A percentile compares a stretch with the other conserved stretches of the same genome.
phyloP scores from a whole-genome alignment of 2,888 invertebrate genomes.

The Melieria omissa region DNA sequence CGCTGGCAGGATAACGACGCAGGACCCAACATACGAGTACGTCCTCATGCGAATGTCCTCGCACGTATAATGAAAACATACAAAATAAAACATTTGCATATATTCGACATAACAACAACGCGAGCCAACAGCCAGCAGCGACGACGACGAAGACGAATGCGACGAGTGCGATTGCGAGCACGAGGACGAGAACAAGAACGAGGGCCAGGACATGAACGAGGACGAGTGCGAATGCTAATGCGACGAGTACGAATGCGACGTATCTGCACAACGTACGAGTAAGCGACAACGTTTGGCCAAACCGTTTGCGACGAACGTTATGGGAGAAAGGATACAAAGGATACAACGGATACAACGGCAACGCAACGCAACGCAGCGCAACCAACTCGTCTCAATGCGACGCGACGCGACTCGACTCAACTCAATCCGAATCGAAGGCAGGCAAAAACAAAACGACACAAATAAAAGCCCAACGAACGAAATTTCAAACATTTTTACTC shows the following conservation, averaged over 20 bases:
- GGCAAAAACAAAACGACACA: no score
- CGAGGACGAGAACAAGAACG: no score
- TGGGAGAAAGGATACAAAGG: not conserved
- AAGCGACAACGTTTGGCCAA: no score
- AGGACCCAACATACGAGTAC: not conserved
- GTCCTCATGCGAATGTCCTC: not conserved
- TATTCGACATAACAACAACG: conserved; percentile 26
- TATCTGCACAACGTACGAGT: not conserved
- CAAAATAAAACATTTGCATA: conserved; percentile 43
- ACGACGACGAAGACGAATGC: conserved; percentile 8
- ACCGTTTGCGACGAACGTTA: no score
- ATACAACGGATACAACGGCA: conserved; percentile 6
- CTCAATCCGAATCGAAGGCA: no score
- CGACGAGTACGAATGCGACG: conserved; percentile 12
- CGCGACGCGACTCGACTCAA: no score
- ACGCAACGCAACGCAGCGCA: not conserved
- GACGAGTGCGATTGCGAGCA: not conserved
- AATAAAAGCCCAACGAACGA: no score
- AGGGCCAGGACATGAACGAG: no score
- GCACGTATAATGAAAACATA: conserved; percentile 50
- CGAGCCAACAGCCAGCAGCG: no score
- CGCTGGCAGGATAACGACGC: not conserved
- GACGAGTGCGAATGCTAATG: conserved; percentile 1
- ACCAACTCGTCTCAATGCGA: no score
- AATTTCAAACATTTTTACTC: no score